Base-by-base conservation (phyloP, 2,797 vertebrate species). In the Hippocampus kuda region DNA sequence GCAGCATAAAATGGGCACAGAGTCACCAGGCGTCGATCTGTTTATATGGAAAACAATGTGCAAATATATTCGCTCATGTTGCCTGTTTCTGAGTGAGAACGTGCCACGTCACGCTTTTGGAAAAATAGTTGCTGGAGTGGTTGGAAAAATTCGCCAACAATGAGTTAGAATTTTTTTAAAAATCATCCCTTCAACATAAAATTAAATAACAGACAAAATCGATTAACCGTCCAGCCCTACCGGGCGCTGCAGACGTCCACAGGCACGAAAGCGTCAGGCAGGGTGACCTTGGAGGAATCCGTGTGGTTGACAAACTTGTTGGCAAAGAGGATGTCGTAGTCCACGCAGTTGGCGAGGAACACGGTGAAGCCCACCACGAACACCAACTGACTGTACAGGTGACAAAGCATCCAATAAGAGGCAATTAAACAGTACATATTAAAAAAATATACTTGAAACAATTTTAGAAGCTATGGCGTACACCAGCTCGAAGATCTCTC, bases 251-350 rank as follows among this genome's bases (percentile, higher is more conserved):
- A 99, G 72, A 94, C 91, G 11, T 95, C 91, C 64, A 93, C 86
- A 48, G 94, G 93, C 70, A 98, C 85, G 79, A 99, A 94, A 54
- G 96, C 96, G 20, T 99, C 95, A n/a, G 96, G 96, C 75, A 99
- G 86, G 9, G 94, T 98, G 85, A 99, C 95, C 87, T 99, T 98
- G 76, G 95, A 90, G 0, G 94, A 94, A 83, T 96, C 93, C 1
- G 92, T 98, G 86, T 96, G 94, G 90, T 98, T 97, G 82, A 98
- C 93, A 72, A 93, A 93, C 91, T 99, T 98, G 91, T 98, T 99
- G 84, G 97, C 97, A 88, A 99, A 99, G 56, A 99, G 94, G 81
- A 99, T 96, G 79, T 99, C 97, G 1, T 99, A 99, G 87, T 99
- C 96, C 71, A 99, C 96, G n/a, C 97, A 98, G 89, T 97, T 99